phyloP scores from a whole-genome alignment of 2,888 invertebrate genomes.

The Scaptomyza flava region DNA sequence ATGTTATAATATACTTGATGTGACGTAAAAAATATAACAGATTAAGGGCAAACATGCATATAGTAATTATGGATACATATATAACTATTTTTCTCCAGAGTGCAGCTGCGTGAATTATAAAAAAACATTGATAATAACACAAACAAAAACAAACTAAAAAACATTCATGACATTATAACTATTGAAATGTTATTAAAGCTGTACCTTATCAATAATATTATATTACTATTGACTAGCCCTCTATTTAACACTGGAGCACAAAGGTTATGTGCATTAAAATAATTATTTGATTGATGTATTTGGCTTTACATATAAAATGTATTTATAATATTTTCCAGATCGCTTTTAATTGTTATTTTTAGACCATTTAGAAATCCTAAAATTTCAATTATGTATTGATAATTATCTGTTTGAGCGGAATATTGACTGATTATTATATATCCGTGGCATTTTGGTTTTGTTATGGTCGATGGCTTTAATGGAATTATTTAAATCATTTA shows the following conservation, averaged over 20 bases:
- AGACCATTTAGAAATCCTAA: neutral
- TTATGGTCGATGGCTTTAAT: slow-evolving; percentile 41
- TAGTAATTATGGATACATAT: no score
- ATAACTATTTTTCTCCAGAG: neutral
- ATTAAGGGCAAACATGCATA: slow-evolving; percentile 37
- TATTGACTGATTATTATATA: slow-evolving; percentile 22
- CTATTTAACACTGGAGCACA: slow-evolving; percentile 8
- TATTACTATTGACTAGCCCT: slow-evolving; percentile 1
- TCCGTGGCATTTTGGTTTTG: slow-evolving; percentile 10
- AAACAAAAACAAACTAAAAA: neutral
- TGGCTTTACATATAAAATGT: neutral
- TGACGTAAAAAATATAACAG: slow-evolving; percentile 23
- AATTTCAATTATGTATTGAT: slow-evolving; percentile 30
- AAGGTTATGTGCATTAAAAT: slow-evolving; percentile 6
- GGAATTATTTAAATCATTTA: slow-evolving; percentile 11
- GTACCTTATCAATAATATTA: slow-evolving; percentile 7
- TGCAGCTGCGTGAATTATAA: neutral
- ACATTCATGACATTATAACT: slow-evolving; percentile 1
- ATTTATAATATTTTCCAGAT: neutral
- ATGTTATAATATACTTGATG: neutral
- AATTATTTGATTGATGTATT: neutral
- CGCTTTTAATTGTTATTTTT: slow-evolving; percentile 40
- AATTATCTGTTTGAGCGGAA: slow-evolving; percentile 36
- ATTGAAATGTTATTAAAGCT: neutral
- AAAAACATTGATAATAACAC: neutral